These are phyloP conservation scores for Hypocryptadius cinnamomeus DNA, from an alignment of 2,113 vertebrate species.

Conservation along the genomic window DNA sequence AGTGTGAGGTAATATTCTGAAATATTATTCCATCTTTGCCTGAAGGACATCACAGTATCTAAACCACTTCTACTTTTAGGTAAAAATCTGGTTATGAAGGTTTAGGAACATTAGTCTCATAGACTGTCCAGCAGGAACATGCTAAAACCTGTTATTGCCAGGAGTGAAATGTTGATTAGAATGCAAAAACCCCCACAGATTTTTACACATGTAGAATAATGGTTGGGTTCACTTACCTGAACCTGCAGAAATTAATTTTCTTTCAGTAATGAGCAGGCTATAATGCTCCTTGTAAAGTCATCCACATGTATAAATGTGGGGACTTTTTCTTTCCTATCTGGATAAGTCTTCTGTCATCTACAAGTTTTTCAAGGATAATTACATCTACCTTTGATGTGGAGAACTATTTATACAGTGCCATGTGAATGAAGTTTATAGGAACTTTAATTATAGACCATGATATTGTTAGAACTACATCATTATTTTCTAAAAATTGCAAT, in stretches of 20 bases:
- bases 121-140: not conserved
- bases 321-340: not conserved
- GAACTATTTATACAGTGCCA: not conserved
- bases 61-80: not conserved
- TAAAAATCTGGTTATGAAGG: not conserved
- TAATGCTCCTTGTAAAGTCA: not conserved
- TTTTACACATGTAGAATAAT: not conserved
- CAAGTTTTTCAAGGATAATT: not conserved
- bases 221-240: not conserved
- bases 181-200: not conserved
- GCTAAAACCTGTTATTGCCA: not conserved
- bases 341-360: not conserved
- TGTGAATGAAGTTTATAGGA: not conserved
- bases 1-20: not conserved
- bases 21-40: not conserved
- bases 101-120: not conserved
- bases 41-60: not conserved
- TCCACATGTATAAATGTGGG: not conserved
- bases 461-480: not conserved
- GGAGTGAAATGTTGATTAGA: not conserved
- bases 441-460: not conserved
- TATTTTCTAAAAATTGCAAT: not conserved
- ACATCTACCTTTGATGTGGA: not conserved
- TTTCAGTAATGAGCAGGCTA: not conserved
- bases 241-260: not conserved